Evolutionary conservation across 2,888 invertebrate genomes (phyloP), one percentile per base, ranked within the genome.

Genomic region (Tridacna gigas): DNA sequence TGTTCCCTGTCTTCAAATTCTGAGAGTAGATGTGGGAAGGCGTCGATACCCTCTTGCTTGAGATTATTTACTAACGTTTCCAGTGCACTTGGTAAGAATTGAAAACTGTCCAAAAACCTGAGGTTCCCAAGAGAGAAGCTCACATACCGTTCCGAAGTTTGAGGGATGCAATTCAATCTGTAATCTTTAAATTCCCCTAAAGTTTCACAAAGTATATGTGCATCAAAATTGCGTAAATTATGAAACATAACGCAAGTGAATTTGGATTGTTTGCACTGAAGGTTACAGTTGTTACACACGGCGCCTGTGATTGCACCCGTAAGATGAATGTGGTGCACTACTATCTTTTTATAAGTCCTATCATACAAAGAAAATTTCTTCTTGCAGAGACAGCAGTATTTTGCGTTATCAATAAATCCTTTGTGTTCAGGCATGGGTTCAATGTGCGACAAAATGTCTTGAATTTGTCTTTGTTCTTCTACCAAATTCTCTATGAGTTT

Each of bases 91-190:
- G 71, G 69, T 71, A 84, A 25, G 71, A 84, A 84, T 51, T 84
- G 84, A 45, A 76, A 79, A 4, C 76, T 76, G 37, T 84, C 84
- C 13, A 81, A 71, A 61, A 84, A 84, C 11, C 80, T 26, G 20
- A 84, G 47, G 28, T 28, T 74, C 18, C 77, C 73, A 22, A 74
- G 67, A n/a, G 74, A 67, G 67, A 84, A 84, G 37, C 76, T 79
- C n/a, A 84, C 60, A 67, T 84, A 81, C n/a, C 71, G 81, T 66
- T 84, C 84, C 25, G 48, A n/a, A 65, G 79, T 84, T 25, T 86
- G 80, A 37, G 80, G 56, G 25, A 81, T 82, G 45, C 78, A 79
- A 22, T 13, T 60, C 13, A 78, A 45, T 3, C 61, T 71, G 45
- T 20, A 20, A 20, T 73, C 71, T n/a, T 60, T 22, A 25, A 71